phyloP scores from a whole-genome alignment of 2,888 invertebrate genomes.

The Drosophila picticornis region DNA sequence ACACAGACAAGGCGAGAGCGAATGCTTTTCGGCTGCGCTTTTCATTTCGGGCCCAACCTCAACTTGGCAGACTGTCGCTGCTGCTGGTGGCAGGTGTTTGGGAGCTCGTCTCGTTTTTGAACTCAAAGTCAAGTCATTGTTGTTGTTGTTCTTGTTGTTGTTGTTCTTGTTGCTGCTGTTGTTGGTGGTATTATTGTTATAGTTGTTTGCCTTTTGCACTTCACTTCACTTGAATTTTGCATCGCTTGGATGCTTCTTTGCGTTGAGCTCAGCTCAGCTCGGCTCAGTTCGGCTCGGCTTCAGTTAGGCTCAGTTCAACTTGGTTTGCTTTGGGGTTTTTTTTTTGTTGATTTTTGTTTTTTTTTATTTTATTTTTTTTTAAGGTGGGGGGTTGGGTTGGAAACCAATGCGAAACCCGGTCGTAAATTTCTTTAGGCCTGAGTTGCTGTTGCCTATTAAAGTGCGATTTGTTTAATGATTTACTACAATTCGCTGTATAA shows the following conservation, averaged over 20 bases:
- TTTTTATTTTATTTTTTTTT: conserved; percentile 22
- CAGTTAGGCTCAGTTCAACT: conserved; percentile 53
- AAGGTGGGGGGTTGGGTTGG: conserved; percentile 6
- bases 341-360: conserved; percentile 20
- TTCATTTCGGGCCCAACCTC: conserved; percentile 32
- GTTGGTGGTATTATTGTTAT: conserved; percentile 54
- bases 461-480: conserved; percentile 84
- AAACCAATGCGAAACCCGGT: conserved; percentile 41
- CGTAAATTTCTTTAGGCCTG: conserved; percentile 72
- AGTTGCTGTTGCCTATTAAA: conserved; percentile 74
- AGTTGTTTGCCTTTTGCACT: conserved; percentile 81
- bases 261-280: conserved; percentile 31
- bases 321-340: conserved; percentile 47
- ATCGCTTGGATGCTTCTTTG: conserved; percentile 76
- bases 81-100: conserved; percentile 54
- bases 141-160: conserved; percentile 47
- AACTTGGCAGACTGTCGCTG: conserved; percentile 12
- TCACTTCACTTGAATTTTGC: conserved; percentile 81
- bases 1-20: conserved; percentile 41
- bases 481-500: conserved; percentile 77
- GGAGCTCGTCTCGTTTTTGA: conserved; percentile 58
- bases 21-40: conserved; percentile 65
- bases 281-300: conserved; percentile 28
- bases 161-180: conserved; percentile 39
- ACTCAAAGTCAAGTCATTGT: conserved; percentile 73